Evolutionary conservation across 2,797 vertebrate genomes (phyloP).

Genomic region (Spinus olivaceus): DNA sequence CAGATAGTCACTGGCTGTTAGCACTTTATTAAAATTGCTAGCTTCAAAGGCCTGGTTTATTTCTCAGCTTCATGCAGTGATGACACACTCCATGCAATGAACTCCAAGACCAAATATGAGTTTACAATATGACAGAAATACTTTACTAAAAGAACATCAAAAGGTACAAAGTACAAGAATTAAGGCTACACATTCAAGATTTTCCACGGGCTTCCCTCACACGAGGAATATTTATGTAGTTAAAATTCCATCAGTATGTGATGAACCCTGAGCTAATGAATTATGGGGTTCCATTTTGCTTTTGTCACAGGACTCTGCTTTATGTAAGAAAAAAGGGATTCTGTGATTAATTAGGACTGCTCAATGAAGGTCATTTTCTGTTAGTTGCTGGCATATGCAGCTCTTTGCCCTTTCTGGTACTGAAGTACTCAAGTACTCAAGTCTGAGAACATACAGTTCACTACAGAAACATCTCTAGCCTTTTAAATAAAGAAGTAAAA

Average conservation of each 20-base stretch:
- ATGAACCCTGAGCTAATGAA: neutral
- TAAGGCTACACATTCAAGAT: neutral
- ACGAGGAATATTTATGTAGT: neutral
- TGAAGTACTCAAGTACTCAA: neutral
- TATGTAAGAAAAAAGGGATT: neutral
- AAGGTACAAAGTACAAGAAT: neutral
- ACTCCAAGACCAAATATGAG: neutral
- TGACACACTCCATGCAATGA: neutral
- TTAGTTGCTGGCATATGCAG: neutral
- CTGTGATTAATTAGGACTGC: neutral
- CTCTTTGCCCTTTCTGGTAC: neutral
- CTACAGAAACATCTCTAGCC: neutral
- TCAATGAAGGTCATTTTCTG: neutral
- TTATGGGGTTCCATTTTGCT: neutral
- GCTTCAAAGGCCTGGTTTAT: neutral
- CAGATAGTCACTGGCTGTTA: neutral
- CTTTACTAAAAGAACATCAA: neutral
- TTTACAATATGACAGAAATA: neutral
- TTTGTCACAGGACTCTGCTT: neutral
- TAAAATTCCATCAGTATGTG: neutral
- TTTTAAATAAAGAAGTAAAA: neutral
- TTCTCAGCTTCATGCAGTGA: neutral
- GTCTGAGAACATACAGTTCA: neutral
- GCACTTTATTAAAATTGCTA: neutral
- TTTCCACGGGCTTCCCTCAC: neutral